Percentiles rank a stretch among this genome's conserved stretches.
These are phyloP conservation scores for Bothrops jararaca DNA, from an alignment of 2,113 vertebrate genomes.

Conservation along the genomic window DNA sequence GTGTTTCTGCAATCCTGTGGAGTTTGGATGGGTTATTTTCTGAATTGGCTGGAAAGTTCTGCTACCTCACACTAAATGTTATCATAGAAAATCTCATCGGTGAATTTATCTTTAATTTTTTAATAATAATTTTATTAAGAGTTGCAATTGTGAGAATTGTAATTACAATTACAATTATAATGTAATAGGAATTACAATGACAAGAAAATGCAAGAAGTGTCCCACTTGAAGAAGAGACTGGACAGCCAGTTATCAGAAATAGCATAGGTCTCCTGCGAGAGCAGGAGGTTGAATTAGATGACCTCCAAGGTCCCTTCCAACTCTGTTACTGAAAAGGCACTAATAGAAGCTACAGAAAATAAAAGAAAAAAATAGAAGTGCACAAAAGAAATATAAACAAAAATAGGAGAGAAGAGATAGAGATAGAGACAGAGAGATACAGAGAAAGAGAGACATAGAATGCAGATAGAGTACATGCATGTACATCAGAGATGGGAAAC, in stretches of 20 bases:
- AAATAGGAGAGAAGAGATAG: too few relatives aligned
- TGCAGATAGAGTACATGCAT: not conserved
- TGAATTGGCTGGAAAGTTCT: not conserved
- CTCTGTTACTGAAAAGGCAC: not conserved
- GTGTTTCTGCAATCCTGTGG: not conserved
- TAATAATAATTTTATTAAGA: not conserved
- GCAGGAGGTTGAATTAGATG: not conserved
- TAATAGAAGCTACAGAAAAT: too few relatives aligned
- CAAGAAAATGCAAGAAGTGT: not conserved
- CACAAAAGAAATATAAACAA: too few relatives aligned
- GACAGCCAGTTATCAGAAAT: not conserved
- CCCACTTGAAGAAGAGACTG: not conserved
- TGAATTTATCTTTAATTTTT: not conserved
- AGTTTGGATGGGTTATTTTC: not conserved
- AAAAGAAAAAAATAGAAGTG: not conserved
- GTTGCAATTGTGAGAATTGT: not conserved
- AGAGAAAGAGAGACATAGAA: too few relatives aligned
- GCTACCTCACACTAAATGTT: not conserved
- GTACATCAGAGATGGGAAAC: not conserved
- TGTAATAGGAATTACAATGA: not conserved
- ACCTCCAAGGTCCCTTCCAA: not conserved
- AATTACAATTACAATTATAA: not conserved
- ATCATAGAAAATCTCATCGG: not conserved
- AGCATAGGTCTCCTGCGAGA: not conserved
- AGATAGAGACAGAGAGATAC: too few relatives aligned